Conservation (phyloP, 1,140 invertebrate species). For the Zelostemma sp. region DNA sequence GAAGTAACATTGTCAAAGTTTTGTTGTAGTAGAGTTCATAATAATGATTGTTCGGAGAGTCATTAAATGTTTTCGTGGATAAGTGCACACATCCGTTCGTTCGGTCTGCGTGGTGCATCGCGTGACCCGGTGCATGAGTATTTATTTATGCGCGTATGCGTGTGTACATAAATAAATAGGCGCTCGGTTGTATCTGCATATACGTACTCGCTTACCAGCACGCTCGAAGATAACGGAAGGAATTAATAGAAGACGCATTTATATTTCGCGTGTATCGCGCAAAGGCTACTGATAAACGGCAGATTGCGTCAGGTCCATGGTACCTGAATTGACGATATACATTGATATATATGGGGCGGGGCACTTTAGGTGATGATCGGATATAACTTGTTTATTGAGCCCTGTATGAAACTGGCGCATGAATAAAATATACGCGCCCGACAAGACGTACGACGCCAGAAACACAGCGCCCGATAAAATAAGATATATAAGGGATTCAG, state of each 20-base stretch:
- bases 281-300: slow-evolving; percentile 56
- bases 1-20: too few species aligned
- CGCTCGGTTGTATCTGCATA: slow-evolving; percentile 41
- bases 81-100: slow-evolving; percentile 48
- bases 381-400: slow-evolving; percentile 51
- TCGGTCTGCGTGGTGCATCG: slow-evolving; percentile 49
- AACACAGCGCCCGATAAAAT: slow-evolving; percentile 21
- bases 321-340: slow-evolving; percentile 18
- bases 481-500: slow-evolving; percentile 16
- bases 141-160: slow-evolving; percentile 41
- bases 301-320: slow-evolving; percentile 43
- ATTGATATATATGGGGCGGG: slow-evolving; percentile 27
- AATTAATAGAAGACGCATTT: slow-evolving; percentile 63
- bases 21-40: too few species aligned
- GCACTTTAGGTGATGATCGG: slow-evolving; percentile 49
- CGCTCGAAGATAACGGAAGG: slow-evolving; percentile 47
- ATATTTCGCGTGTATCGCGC: slow-evolving; percentile 56
- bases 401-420: slow-evolving; percentile 46
- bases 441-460: slow-evolving; percentile 41
- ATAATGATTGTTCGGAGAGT: slow-evolving; percentile 29
- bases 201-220: slow-evolving; percentile 37
- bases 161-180: slow-evolving; percentile 47
- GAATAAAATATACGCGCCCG: slow-evolving; percentile 46
- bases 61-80: slow-evolving; percentile 21
- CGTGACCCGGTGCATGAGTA: slow-evolving; percentile 51